Percentiles rank a stretch among this genome's conserved stretches.
Evolutionary conservation across 2,113 vertebrate genomes (phyloP).

Genomic region (Psophia crepitans): DNA sequence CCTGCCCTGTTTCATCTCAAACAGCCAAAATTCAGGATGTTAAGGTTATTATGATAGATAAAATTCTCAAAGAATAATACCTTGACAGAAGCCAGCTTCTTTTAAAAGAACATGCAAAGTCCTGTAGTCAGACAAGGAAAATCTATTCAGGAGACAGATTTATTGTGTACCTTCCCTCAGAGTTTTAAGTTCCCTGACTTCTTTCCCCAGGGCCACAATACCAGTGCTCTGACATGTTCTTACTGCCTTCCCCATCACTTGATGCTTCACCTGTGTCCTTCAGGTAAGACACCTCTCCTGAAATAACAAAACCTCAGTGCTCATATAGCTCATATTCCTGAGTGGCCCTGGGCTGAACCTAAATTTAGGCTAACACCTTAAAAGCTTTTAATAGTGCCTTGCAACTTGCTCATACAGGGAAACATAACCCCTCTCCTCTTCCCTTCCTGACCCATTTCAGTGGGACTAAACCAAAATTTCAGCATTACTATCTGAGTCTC

Average conservation of each 20-base stretch:
- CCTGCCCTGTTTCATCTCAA: background rate
- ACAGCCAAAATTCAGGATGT: background rate
- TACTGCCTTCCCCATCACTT: background rate
- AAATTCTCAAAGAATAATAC: background rate
- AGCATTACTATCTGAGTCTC: background rate
- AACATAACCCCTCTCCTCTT: background rate
- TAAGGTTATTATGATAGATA: background rate
- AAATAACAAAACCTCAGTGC: background rate
- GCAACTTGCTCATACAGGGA: background rate
- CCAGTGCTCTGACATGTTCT: rapidly evolving
- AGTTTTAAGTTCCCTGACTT: background rate
- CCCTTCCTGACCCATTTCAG: background rate
- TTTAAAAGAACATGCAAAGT: background rate
- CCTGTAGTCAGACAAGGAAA: background rate
- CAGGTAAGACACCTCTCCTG: background rate
- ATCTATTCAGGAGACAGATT: background rate
- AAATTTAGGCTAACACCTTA: background rate
- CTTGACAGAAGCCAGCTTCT: background rate
- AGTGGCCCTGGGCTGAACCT: background rate
- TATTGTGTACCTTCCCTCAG: background rate
- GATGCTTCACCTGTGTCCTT: background rate
- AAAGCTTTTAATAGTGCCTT: background rate
- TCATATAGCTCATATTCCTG: background rate
- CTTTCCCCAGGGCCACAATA: background rate
- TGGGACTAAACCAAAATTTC: background rate